These are phyloP conservation scores for Eulemur coronatus DNA, from an alignment of 2,797 vertebrate species.

Conservation along the genomic window DNA sequence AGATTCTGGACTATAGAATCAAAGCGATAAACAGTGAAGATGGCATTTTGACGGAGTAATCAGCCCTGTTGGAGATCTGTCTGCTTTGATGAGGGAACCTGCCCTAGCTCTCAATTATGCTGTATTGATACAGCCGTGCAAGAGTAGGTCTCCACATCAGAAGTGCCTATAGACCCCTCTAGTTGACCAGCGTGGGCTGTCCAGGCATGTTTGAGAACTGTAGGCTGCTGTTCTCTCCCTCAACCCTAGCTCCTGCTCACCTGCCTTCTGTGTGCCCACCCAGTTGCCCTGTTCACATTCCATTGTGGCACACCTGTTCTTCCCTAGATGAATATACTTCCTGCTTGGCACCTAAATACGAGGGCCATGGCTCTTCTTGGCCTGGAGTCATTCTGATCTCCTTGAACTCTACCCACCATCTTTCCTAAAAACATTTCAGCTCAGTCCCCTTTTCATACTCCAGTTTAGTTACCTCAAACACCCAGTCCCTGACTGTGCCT, in stretches of 20 bases:
- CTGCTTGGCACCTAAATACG: not conserved
- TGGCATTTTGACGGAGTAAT: too few relatives aligned
- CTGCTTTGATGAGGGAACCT: not conserved
- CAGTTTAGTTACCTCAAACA: not conserved
- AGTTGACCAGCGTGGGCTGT: not conserved
- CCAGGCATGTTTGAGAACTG: not conserved
- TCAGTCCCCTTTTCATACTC: not conserved
- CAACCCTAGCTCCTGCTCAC: not conserved
- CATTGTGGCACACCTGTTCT: not conserved
- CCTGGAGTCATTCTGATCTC: not conserved
- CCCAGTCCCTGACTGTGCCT: not conserved
- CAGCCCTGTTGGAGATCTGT: not conserved
- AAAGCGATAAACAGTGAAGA: not conserved
- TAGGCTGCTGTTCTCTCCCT: fast-evolving
- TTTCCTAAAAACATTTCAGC: not conserved
- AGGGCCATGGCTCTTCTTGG: not conserved
- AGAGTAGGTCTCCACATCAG: not conserved
- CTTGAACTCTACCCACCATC: not conserved
- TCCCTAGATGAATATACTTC: not conserved
- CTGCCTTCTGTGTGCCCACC: not conserved
- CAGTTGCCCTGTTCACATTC: not conserved
- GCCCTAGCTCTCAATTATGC: not conserved
- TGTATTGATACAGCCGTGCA: not conserved
- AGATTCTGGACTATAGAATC: not conserved
- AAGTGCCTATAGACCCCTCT: not conserved